Evolutionary conservation across 1,140 invertebrate species (phyloP).

Genomic region (Drosophila mojavensis): DNA sequence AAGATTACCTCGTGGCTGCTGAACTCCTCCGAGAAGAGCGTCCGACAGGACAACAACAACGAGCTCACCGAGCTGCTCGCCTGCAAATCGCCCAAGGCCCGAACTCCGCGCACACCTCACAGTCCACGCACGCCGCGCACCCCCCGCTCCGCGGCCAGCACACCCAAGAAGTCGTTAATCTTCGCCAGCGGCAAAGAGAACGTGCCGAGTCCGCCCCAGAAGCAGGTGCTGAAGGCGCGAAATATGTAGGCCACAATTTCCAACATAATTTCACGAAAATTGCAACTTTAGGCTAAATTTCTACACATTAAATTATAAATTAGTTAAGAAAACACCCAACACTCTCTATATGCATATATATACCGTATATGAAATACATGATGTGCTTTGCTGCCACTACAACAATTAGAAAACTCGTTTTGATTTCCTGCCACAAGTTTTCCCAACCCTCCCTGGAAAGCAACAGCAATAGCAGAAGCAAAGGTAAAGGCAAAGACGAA

Average conservation of each 20-base stretch:
- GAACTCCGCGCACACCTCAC: slow-evolving; percentile 59
- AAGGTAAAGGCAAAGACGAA: neutral
- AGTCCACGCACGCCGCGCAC: slow-evolving; percentile 72
- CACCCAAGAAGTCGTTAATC: slow-evolving; percentile 78
- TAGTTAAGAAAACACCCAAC: slow-evolving; percentile 57
- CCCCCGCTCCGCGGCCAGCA: slow-evolving; percentile 62
- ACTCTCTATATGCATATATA: neutral
- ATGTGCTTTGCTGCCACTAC: slow-evolving; percentile 37
- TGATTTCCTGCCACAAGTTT: slow-evolving; percentile 54
- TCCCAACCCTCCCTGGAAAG: slow-evolving; percentile 39
- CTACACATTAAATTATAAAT: slow-evolving; percentile 41
- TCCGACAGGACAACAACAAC: slow-evolving; percentile 70
- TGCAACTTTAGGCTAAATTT: slow-evolving; percentile 39
- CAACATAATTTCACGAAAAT: neutral
- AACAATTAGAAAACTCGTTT: slow-evolving; percentile 50
- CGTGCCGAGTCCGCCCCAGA: slow-evolving; percentile 78
- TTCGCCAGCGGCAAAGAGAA: slow-evolving; percentile 78
- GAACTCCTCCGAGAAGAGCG: slow-evolving; percentile 73
- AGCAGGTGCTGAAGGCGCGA: slow-evolving; percentile 80
- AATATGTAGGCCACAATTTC: slow-evolving; percentile 55
- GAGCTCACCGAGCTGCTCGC: slow-evolving; percentile 69
- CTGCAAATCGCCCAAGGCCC: slow-evolving; percentile 66
- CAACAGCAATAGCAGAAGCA: neutral
- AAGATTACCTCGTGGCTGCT: slow-evolving; percentile 80
- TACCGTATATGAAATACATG: slow-evolving; percentile 59